These are phyloP conservation scores for Rhaphigaster nebulosa DNA, from an alignment of 2,888 invertebrate species.

Conservation along the genomic window DNA sequence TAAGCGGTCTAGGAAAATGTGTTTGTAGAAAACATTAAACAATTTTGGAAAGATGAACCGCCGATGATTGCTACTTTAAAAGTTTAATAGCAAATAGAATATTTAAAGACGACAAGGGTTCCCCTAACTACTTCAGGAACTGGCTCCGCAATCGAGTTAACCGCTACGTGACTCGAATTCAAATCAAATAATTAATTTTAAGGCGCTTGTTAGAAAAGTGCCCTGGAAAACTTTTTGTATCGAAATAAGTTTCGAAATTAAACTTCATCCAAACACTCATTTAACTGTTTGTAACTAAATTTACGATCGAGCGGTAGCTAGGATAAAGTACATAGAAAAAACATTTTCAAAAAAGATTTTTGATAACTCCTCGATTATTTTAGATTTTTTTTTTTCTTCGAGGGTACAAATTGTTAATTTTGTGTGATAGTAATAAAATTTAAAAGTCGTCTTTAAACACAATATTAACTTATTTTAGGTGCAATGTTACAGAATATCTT, in stretches of 20 bases:
- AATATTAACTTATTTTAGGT: no score
- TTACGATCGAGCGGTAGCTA: not conserved
- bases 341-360: not conserved
- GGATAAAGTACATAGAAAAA: not conserved
- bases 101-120: not conserved
- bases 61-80: slow-evolving; percentile 28
- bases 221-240: not conserved
- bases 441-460: no score
- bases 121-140: not conserved
- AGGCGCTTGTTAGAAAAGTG: slow-evolving; percentile 6
- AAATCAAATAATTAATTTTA: slow-evolving; percentile 22
- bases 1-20: not conserved
- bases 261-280: not conserved
- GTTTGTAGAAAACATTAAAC: not conserved
- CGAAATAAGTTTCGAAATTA: not conserved
- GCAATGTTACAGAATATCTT: no score
- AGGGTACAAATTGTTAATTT: no score
- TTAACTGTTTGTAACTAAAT: not conserved
- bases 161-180: slow-evolving; percentile 20
- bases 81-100: slow-evolving; percentile 3
- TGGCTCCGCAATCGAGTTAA: not conserved
- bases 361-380: no score
- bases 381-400: no score
- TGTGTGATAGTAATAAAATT: no score
- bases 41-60: not conserved